Conservation (phyloP, 2,888 invertebrate genomes). For the Dryocosmus kuriphilus region DNA sequence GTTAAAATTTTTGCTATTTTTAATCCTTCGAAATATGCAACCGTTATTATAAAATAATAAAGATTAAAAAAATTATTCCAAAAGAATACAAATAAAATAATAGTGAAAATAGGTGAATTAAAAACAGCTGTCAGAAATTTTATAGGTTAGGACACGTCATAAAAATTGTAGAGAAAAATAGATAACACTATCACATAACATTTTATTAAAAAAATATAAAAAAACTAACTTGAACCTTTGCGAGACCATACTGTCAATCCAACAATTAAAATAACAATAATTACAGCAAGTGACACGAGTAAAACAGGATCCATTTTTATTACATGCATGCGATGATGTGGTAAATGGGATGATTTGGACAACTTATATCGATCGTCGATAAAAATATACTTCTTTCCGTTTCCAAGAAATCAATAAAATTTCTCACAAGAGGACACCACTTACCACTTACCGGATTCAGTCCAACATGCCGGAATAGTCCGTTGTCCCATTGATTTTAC, state of each 20-base stretch:
- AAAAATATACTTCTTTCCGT: neutral
- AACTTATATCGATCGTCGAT: neutral
- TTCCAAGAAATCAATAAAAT: neutral
- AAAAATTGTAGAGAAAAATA: conserved; percentile 1
- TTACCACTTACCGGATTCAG: too few species aligned
- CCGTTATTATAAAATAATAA: too few species aligned
- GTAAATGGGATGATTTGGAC: neutral
- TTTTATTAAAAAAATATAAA: neutral
- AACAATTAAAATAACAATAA: conserved; percentile 62
- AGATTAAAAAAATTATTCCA: too few species aligned
- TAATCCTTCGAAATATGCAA: too few species aligned
- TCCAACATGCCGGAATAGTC: too few species aligned
- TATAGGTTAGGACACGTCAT: neutral
- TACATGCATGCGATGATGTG: too few species aligned
- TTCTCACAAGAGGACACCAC: neutral
- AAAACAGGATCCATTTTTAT: conserved; percentile 70
- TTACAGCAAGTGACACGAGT: conserved; percentile 60
- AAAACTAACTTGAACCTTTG: conserved; percentile 59
- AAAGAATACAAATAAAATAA: neutral
- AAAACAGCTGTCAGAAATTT: conserved; percentile 49
- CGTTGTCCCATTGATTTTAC: too few species aligned
- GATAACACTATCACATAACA: neutral
- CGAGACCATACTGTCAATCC: conserved; percentile 61
- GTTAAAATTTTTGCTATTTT: too few species aligned
- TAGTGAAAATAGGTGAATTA: neutral